Percentiles rank a stretch among this genome's conserved stretches.
phyloP scores from a whole-genome alignment of 2,113 vertebrate genomes.

The Phalacrocorax brasilianus region DNA sequence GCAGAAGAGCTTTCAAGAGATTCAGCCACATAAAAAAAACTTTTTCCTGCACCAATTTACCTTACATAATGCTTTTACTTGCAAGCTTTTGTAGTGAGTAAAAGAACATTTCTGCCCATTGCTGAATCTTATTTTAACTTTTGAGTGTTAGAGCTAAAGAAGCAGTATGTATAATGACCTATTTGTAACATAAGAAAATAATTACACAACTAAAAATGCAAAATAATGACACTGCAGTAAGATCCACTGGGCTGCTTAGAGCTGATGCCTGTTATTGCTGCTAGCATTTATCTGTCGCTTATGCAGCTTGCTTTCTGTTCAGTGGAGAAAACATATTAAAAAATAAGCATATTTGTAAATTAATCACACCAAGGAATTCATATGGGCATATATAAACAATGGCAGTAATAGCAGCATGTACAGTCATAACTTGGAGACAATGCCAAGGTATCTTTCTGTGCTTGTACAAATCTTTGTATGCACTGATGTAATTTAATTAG shows the following conservation, averaged over 20 bases:
- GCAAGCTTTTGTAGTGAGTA: neutral
- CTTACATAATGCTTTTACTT: neutral
- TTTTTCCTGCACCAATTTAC: neutral
- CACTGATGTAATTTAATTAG: neutral
- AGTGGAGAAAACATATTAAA: neutral
- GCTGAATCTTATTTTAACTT: neutral
- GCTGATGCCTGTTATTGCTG: neutral
- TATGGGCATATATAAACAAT: neutral
- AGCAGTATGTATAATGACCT: neutral
- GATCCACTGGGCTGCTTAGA: neutral
- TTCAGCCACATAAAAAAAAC: neutral
- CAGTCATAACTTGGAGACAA: neutral
- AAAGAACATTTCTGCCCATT: neutral
- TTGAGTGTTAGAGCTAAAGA: neutral
- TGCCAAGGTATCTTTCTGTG: neutral
- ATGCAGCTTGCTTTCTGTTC: neutral
- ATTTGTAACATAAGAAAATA: neutral
- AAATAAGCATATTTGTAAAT: neutral
- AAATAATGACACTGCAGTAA: neutral
- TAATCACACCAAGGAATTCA: neutral
- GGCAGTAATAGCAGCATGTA: neutral
- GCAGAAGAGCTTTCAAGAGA: neutral
- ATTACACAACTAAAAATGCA: neutral
- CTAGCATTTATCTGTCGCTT: neutral
- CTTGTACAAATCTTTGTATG: neutral